Evolutionary conservation across 2,888 invertebrate genomes (phyloP), one percentile per base, ranked within the genome.

Genomic region (Biston stratarius): DNA sequence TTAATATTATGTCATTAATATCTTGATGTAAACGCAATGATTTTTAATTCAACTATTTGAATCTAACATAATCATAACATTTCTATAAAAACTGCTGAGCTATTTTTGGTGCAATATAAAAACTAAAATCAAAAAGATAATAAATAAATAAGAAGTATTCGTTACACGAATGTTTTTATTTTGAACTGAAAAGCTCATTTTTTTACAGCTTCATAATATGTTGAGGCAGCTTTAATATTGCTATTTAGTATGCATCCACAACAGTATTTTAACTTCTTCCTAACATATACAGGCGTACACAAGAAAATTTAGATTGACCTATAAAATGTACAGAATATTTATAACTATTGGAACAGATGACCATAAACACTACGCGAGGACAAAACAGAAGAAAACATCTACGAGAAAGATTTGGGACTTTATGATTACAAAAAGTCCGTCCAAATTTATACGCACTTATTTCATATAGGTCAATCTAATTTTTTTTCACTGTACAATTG

Each of bases 281-380:
- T 72, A 73, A 84, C 85, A 86, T 85, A 85, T 85, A 85, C 83
- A 84, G 69, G 79, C 82, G 82, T 85, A 82, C 82, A 82, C 81
- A 63, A 69, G 73, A 74, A 72, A 78, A 76, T 73, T 64, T 49
- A 69, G 73, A 76, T 72, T 67, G 73, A 71, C 69, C 73, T 48
- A 52, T 9, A 15, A 64, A 52, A 5, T 3, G 24, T 42, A 48
- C 48, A 24, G 47, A 24, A 10, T 47, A 24, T n/a, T 15, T 24
- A 48, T 48, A 33, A 14, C 11, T 10, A 11, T 5, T 42, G 8
- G 24, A 15, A 14, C 7, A n/a, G 9, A 55, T 12, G n/a, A 24
- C 3, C 33, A 34, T 34, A 7, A 33, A 49, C 1, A 6, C 53
- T 38, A 10, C 53, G 11, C 53, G 24, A 53, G 10, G 15, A 6